phyloP scores from a whole-genome alignment of 1,140 invertebrate species.

The Palaemon carinicauda region DNA sequence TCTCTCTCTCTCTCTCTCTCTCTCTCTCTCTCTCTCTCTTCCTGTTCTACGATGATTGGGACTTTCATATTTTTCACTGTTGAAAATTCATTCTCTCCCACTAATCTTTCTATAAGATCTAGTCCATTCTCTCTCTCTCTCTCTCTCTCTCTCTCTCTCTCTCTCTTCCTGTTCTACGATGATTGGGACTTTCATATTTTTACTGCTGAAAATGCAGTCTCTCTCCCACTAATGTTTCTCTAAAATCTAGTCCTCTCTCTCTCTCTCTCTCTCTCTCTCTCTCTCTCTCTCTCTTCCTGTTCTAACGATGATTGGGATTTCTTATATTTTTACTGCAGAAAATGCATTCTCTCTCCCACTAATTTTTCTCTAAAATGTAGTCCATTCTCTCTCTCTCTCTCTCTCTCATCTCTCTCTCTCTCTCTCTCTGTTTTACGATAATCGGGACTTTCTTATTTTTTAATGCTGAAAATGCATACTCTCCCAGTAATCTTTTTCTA shows the following conservation, averaged over 20 bases:
- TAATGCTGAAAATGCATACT: background rate
- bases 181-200: background rate
- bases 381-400: constrained; percentile 10
- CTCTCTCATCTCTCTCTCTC: no score
- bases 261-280: background rate
- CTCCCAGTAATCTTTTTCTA: background rate
- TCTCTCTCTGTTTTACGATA: background rate
- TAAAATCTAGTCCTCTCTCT: no score
- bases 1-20: background rate
- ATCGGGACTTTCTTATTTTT: background rate
- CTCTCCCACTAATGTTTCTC: background rate
- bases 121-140: background rate
- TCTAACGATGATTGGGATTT: no score
- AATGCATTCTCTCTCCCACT: background rate
- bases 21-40: background rate
- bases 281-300: background rate
- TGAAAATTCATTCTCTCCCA: no score
- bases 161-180: background rate
- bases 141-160: background rate
- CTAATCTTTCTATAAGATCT: background rate
- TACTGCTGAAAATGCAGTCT: background rate
- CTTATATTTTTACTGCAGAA: background rate
- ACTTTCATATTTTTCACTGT: background rate
- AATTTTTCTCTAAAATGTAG: background rate
- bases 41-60: background rate